Evolutionary conservation across 2,797 vertebrate genomes (phyloP).

Genomic region (Enteromius afrohamiltoni): DNA sequence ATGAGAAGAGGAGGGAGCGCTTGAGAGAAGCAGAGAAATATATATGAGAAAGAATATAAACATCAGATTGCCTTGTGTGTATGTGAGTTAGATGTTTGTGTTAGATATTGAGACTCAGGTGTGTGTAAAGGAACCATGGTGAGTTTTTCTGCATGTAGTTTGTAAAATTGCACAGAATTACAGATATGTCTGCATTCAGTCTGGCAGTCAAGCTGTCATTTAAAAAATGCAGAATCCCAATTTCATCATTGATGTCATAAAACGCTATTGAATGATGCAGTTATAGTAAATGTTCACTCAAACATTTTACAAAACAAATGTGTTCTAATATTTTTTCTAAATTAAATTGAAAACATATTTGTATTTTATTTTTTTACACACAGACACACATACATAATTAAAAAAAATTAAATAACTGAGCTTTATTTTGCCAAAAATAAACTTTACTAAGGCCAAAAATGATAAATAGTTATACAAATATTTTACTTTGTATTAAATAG

Average conservation of each 20-base stretch:
- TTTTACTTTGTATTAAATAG: neutral
- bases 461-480: neutral
- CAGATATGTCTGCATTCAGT: constrained; percentile 47
- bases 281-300: neutral
- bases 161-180: constrained; percentile 15
- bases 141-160: neutral
- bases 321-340: no score
- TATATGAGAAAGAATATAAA: constrained; percentile 46
- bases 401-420: neutral
- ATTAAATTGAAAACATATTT: neutral
- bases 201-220: constrained; percentile 44
- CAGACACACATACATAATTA: neutral
- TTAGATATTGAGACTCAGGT: constrained; percentile 61
- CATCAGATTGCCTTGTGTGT: constrained; percentile 47
- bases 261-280: neutral
- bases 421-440: neutral
- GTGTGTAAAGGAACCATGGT: constrained; percentile 52
- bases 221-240: constrained; percentile 18
- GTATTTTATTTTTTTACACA: neutral
- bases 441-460: neutral
- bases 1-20: constrained; percentile 72
- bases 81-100: constrained; percentile 40
- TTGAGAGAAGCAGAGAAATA: constrained; percentile 56
- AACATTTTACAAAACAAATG: neutral
- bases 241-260: neutral